These are phyloP conservation scores for Patella depressa DNA, from an alignment of 2,888 invertebrate genomes.

Conservation along the genomic window DNA sequence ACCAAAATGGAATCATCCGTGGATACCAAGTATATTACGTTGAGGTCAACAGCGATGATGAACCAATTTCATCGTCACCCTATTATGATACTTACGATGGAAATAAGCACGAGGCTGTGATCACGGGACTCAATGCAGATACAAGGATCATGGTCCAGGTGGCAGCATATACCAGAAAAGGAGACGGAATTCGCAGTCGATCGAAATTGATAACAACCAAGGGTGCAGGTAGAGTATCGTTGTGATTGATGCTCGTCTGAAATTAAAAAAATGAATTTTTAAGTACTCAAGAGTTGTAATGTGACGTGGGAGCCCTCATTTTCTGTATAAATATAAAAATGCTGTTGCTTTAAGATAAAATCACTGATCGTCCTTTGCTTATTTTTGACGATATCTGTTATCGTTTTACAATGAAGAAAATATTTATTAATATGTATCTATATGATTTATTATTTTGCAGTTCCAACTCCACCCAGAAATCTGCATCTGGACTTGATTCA, in stretches of 20 bases:
- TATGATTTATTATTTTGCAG: constrained; percentile 57
- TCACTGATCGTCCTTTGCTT: not conserved
- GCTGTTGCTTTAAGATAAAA: not conserved
- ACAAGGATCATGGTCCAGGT: constrained; percentile 90
- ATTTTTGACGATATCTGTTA: not conserved
- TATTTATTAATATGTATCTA: not conserved
- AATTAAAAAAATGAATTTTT: not conserved
- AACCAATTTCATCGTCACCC: constrained; percentile 55
- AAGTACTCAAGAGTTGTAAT: too few species aligned
- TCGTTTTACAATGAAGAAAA: not conserved
- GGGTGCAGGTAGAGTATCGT: constrained; percentile 60
- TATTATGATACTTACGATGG: constrained; percentile 89
- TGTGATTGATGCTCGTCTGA: not conserved
- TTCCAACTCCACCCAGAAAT: constrained; percentile 72
- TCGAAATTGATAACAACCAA: constrained; percentile 87
- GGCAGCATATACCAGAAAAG: constrained; percentile 94
- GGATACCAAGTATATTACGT: constrained; percentile 87
- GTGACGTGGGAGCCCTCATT: too few species aligned
- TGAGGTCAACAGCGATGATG: constrained; percentile 52
- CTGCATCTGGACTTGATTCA: constrained; percentile 80
- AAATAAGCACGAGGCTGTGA: constrained; percentile 81
- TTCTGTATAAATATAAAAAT: too few species aligned
- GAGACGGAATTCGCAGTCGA: constrained; percentile 93
- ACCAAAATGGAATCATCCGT: constrained; percentile 94
- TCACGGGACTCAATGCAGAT: constrained; percentile 93